Conservation (phyloP, 2,113 vertebrate species). For the Perognathus longimembris region DNA sequence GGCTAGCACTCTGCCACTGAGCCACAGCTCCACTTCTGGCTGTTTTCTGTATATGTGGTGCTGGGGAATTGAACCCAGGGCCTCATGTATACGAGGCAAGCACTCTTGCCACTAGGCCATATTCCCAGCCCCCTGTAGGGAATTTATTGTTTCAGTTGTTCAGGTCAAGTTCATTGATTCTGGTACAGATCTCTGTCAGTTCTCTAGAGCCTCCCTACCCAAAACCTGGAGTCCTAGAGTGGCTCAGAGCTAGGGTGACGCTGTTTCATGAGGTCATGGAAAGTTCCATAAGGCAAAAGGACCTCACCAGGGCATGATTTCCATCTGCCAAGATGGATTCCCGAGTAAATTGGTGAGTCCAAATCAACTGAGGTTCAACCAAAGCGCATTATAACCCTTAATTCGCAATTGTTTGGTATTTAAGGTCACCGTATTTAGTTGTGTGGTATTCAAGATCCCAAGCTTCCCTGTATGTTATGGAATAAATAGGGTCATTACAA, state of each 20-base stretch:
- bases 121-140: no score
- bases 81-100: no score
- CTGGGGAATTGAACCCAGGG: no score
- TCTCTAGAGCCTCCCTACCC: neutral
- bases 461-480: neutral
- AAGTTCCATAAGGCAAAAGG: neutral
- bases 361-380: neutral
- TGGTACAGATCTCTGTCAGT: neutral
- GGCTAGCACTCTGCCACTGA: no score
- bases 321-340: accelerated
- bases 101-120: no score
- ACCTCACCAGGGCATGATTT: accelerated
- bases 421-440: neutral
- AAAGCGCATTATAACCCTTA: neutral
- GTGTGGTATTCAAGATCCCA: neutral
- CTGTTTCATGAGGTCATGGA: neutral
- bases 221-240: neutral
- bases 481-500: neutral
- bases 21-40: no score
- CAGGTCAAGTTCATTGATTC: neutral
- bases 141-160: neutral
- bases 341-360: neutral
- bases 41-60: no score
- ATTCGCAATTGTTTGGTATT: neutral
- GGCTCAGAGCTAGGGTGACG: neutral